Evolutionary conservation across 2,888 invertebrate genomes (phyloP).

Genomic region (Agelastica alni): DNA sequence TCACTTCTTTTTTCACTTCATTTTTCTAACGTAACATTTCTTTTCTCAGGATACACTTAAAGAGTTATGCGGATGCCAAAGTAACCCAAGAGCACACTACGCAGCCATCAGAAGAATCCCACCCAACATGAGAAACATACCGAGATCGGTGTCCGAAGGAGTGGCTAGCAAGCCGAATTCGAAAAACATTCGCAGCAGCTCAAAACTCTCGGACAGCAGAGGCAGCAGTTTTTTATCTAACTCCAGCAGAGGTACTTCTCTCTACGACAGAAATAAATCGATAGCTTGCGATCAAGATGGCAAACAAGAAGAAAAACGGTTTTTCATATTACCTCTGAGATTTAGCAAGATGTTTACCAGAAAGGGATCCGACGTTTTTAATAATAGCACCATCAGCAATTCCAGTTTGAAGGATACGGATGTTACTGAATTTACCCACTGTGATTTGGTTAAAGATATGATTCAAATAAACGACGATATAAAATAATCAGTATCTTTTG

Average conservation of each 20-base stretch:
- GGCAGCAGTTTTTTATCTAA: slow-evolving; percentile 22
- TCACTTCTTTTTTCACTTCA: background rate
- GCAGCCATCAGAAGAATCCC: slow-evolving; percentile 31
- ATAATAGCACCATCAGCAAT: slow-evolving; percentile 68
- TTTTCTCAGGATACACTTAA: slow-evolving; percentile 40
- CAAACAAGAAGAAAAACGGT: slow-evolving; percentile 5
- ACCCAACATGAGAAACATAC: slow-evolving; percentile 27
- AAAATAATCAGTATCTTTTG: slow-evolving; percentile 19
- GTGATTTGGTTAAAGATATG: slow-evolving; percentile 72
- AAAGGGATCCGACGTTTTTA: slow-evolving; percentile 3
- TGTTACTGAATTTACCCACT: slow-evolving; percentile 68
- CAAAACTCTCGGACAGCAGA: slow-evolving; percentile 18
- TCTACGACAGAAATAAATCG: slow-evolving; percentile 23
- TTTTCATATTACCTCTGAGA: slow-evolving; percentile 24
- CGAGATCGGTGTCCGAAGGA: slow-evolving; percentile 40
- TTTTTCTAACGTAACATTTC: background rate
- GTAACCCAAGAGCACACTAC: slow-evolving; percentile 30
- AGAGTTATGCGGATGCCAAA: slow-evolving; percentile 35
- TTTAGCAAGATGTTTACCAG: slow-evolving; percentile 15
- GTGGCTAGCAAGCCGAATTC: slow-evolving; percentile 23
- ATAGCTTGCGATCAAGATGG: slow-evolving; percentile 7
- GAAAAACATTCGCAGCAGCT: background rate
- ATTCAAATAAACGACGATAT: slow-evolving; percentile 63
- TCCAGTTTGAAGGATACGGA: slow-evolving; percentile 75
- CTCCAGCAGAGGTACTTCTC: slow-evolving; percentile 13